Base-by-base conservation (phyloP, 2,888 invertebrate species). In the Taphrorychus bicolor region DNA sequence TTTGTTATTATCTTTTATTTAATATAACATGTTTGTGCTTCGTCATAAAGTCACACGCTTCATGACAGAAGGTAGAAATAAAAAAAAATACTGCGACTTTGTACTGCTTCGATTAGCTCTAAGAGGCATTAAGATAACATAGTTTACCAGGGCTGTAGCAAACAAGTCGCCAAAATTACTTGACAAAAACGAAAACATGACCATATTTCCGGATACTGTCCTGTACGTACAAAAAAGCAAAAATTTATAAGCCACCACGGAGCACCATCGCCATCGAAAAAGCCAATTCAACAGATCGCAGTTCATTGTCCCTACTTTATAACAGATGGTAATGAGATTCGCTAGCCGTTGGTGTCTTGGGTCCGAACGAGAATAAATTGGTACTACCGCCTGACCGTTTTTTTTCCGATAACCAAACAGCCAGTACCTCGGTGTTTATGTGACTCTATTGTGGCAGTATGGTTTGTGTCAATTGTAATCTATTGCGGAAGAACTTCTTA, bases 291-390 rank as follows among this genome's bases (percentile, higher is more conserved):
- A 11, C 32, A 32, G 7, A 16, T 45, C 45, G 45, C 14, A 45
- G 45, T 45, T 45, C 45, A 16, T 45, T 45, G 14, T 11, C 17
- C 45, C 45, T 7, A 45, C 45, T 16, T 16, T 22, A 51, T 19
- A 18, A 51, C 18, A 51, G 22, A 51, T 51, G 51, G 16, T 19
- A 51, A 51, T 51, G 51, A 51, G 18, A 21, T 16, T 14, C 22
- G 17, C 18, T 51, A 14, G 21, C n/a, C 51, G 21, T 7, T 21
- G 19, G 21, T 51, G 7, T 9, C 14, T 45, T 9, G 9, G 7
- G 16, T 19, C 9, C 19, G 51, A 22, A 18, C 22, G 51, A 14
- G 51, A 51, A 19, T 22, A 22, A 51, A 51, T 51, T 22, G 51
- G 51, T 51, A 51, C 51, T 14, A 14, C 19, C 14, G 9, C 21